Conservation (phyloP, 2,113 vertebrate species). For the Oreochromis tanganicae region DNA sequence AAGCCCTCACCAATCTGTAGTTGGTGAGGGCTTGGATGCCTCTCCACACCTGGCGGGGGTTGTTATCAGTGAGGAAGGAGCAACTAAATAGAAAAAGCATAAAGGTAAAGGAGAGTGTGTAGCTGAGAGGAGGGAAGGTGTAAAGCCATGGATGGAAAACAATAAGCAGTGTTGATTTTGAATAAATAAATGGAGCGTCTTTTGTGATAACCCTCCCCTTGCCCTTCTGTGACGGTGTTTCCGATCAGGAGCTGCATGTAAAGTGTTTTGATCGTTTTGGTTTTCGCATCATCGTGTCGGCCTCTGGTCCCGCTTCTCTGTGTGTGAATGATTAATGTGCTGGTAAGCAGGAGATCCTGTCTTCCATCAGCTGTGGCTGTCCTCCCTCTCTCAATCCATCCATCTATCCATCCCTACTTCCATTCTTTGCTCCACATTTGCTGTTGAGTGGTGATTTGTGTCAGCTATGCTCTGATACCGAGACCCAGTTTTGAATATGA, state of each 20-base stretch:
- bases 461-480: slow-evolving; percentile 38
- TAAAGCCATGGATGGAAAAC: background rate
- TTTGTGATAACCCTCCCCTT: background rate
- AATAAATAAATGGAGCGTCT: background rate
- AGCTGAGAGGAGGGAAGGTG: background rate
- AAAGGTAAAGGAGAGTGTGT: background rate
- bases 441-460: slow-evolving; percentile 43
- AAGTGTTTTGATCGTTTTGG: slow-evolving; percentile 32
- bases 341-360: slow-evolving; percentile 40
- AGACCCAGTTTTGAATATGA: slow-evolving; percentile 38
- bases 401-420: slow-evolving; percentile 5
- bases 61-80: background rate
- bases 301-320: slow-evolving; percentile 7
- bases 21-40: background rate
- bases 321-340: slow-evolving; percentile 71
- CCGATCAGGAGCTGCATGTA: background rate
- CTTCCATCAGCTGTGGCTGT: slow-evolving; percentile 44
- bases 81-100: background rate
- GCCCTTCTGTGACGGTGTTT: background rate
- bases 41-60: accelerated
- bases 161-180: background rate
- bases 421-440: slow-evolving; percentile 35
- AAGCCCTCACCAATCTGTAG: background rate
- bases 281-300: slow-evolving; percentile 32
- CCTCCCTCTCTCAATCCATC: slow-evolving; percentile 25